Conservation (phyloP, 2,113 vertebrate genomes). For the Elanus axillaris region DNA sequence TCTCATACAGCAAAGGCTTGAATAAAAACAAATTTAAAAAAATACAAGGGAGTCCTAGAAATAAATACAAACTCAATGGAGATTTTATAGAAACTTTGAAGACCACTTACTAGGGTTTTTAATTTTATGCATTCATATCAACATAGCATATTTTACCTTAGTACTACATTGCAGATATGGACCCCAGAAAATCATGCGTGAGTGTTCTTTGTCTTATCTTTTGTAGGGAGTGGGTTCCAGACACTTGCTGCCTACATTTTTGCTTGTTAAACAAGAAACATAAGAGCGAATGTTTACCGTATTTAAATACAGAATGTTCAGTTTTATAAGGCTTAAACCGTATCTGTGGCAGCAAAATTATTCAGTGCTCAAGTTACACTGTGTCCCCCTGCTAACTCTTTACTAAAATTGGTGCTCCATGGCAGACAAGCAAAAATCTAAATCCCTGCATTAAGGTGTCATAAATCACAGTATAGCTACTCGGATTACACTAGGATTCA, state of each 20-base stretch:
- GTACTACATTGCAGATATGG: neutral
- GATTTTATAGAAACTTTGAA: neutral
- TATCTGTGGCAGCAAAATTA: constrained; percentile 24
- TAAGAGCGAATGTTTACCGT: neutral
- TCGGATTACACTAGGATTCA: constrained; percentile 49
- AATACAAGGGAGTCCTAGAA: neutral
- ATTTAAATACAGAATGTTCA: constrained; percentile 25
- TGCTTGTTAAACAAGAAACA: neutral
- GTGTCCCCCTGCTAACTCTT: neutral
- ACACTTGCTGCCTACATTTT: neutral
- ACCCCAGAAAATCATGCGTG: neutral
- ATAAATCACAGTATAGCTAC: constrained; percentile 53
- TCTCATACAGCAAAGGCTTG: neutral
- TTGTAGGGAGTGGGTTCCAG: neutral
- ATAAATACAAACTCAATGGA: neutral
- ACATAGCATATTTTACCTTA: neutral
- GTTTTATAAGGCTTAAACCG: neutral
- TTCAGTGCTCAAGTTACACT: constrained; percentile 44
- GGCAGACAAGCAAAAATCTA: constrained; percentile 68
- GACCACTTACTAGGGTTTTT: neutral
- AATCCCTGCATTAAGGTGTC: constrained; percentile 65
- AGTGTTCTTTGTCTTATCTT: neutral
- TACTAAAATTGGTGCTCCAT: constrained; percentile 61
- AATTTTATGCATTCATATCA: neutral
- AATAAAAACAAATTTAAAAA: neutral